Evolutionary conservation across 2,888 invertebrate species (phyloP).

Genomic region (Phyto melanocephala): DNA sequence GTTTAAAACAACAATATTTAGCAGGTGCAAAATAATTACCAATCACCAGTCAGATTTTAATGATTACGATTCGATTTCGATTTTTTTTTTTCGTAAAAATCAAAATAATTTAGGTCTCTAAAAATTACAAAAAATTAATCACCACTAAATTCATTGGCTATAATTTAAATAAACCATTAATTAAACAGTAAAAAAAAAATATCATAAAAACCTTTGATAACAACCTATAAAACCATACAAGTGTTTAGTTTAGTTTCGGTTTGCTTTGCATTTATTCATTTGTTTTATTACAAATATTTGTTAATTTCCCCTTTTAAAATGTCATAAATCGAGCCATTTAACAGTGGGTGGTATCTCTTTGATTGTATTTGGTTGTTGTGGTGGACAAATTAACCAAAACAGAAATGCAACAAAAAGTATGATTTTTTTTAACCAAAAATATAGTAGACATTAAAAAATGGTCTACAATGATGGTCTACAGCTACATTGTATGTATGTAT

Average conservation of each 20-base stretch:
- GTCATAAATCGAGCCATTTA: conserved; percentile 48
- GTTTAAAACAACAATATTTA: conserved; percentile 32
- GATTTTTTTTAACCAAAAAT: no score
- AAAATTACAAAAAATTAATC: background rate
- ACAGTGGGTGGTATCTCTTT: conserved; percentile 44
- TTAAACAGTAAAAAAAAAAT: conserved; percentile 5
- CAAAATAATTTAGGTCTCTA: conserved; percentile 9
- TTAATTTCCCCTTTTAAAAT: conserved; percentile 57
- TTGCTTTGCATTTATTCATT: conserved; percentile 2
- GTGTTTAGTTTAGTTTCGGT: background rate
- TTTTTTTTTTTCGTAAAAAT: background rate
- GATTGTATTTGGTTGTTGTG: background rate
- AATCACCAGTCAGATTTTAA: conserved; percentile 63
- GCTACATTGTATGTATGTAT: background rate
- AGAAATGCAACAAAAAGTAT: background rate
- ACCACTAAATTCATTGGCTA: conserved; percentile 7
- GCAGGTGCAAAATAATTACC: conserved; percentile 65
- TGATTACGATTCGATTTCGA: conserved; percentile 36
- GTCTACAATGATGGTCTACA: conserved; percentile 1
- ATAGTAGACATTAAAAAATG: no score
- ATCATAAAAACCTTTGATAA: conserved; percentile 20
- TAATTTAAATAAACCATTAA: conserved; percentile 51
- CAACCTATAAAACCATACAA: conserved; percentile 16
- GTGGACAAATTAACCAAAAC: conserved; percentile 6
- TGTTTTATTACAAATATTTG: conserved; percentile 26